Evolutionary conservation across 2,888 invertebrate genomes (phyloP), one percentile per base, ranked within the genome.

Genomic region (Drosophila putrida): DNA sequence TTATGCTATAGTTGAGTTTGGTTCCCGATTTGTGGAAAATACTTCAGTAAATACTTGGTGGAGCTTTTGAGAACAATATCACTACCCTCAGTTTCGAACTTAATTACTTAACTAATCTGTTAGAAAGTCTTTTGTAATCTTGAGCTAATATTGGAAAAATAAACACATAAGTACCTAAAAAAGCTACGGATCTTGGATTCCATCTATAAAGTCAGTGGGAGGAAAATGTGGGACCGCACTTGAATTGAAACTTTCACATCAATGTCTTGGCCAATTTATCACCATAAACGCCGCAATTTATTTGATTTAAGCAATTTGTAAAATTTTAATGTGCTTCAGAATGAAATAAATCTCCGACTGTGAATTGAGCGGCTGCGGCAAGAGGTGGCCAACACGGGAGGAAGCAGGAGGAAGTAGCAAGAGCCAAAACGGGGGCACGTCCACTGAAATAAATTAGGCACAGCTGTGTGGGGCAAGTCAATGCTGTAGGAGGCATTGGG

Each of bases 301-400:
- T 88, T 88, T 87, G 85, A 83, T 87, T 84, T 71, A 67, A 73
- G 89, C 89, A 84, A 84, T 84, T 84, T 84, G 83, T 84, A 87
- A 89, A 89, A 84, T 88, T 84, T 89, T 84, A 89, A 89, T 84
- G 89, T 82, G 71, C 88, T 83, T 71, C 88, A 77, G 71, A 88
- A 81, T 57, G 75, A 86, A 83, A 82, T 82, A 82, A 82, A 82
- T 82, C 87, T 86, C 53, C 66, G 61, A 74, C 88, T 83, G 81
- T 73, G 88, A 74, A 86, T 85, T 88, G 75, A 61, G 78, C 68
- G 63, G 50, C 50, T 46, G 54, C 33, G 31, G 33, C 71, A 47
- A 15, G 25, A 8, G 41, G 9, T 31, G 55, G 46, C 1, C 1
- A 0, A 33, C 25, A 31, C 6, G 20, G 15, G 27, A 4, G 0